These are phyloP conservation scores for Arizona elegans DNA, from an alignment of 2,113 vertebrate species.

Conservation along the genomic window DNA sequence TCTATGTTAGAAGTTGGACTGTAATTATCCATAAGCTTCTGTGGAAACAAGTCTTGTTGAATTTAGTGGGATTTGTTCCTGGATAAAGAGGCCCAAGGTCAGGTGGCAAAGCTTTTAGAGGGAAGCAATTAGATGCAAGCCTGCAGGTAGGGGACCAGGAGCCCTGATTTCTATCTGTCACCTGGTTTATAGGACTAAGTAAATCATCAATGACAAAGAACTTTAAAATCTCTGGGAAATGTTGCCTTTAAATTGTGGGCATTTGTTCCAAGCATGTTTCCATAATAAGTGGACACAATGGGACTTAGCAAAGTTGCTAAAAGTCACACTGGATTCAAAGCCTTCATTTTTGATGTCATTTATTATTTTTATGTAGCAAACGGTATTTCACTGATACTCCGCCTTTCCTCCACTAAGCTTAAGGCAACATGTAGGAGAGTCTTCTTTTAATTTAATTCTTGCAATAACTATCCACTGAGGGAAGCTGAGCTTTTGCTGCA, in stretches of 20 bases:
- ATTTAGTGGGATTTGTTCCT: neutral
- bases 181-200: neutral
- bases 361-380: neutral
- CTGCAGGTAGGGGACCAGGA: neutral
- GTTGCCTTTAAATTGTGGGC: conserved; percentile 45
- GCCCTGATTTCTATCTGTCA: neutral
- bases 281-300: neutral
- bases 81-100: neutral
- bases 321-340: neutral
- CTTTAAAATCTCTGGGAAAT: conserved; percentile 24
- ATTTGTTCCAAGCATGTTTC: neutral
- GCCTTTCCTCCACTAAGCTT: neutral
- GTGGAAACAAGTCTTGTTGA: neutral
- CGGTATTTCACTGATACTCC: neutral
- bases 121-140: neutral
- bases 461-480: neutral
- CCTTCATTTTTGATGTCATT: neutral
- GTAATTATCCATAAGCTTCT: neutral
- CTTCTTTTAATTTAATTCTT: conserved; percentile 13
- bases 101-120: neutral
- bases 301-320: neutral
- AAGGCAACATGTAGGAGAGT: neutral
- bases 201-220: neutral
- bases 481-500: neutral
- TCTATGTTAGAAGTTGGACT: conserved; percentile 26